Evolutionary conservation across 2,888 invertebrate species (phyloP).

Genomic region (Diadegma fenestrale): DNA sequence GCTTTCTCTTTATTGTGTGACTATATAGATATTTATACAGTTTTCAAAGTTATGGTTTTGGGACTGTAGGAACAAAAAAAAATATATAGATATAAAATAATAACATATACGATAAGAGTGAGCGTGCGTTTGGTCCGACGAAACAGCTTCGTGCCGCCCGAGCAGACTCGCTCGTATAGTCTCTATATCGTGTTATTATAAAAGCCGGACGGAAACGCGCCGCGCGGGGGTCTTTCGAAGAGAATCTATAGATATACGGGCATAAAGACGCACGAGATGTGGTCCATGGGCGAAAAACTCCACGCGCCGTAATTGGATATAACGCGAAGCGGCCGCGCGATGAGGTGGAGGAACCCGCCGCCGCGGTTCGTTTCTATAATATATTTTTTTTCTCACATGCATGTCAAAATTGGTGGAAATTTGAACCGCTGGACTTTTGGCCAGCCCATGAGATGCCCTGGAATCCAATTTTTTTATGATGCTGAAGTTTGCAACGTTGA

Average conservation of each 20-base stretch:
- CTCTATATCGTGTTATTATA: slow-evolving; percentile 71
- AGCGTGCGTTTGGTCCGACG: slow-evolving; percentile 60
- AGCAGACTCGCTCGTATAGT: slow-evolving; percentile 51
- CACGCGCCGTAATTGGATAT: slow-evolving; percentile 71
- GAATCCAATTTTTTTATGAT: not conserved
- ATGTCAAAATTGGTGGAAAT: not conserved
- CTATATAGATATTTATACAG: slow-evolving; percentile 21
- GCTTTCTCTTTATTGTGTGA: not conserved
- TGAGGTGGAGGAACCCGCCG: slow-evolving; percentile 57
- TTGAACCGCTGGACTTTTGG: not conserved
- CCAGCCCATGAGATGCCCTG: not conserved
- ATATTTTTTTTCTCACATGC: slow-evolving; percentile 1
- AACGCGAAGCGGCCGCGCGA: slow-evolving; percentile 60
- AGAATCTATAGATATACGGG: slow-evolving; percentile 42
- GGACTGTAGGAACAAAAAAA: slow-evolving; percentile 33
- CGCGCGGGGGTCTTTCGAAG: slow-evolving; percentile 57
- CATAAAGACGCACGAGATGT: slow-evolving; percentile 29
- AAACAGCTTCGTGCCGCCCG: slow-evolving; percentile 57
- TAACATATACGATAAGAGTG: slow-evolving; percentile 52
- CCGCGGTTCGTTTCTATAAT: slow-evolving; percentile 46
- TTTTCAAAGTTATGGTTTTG: slow-evolving; percentile 54
- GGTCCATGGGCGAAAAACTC: slow-evolving; percentile 72
- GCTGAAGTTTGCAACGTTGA: no score
- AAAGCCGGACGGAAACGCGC: slow-evolving; percentile 70
- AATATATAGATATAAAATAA: slow-evolving; percentile 11